A percentile compares a stretch with the other conserved stretches of the same genome.
These are phyloP conservation scores for Serranus cabrilla DNA, from an alignment of 2,797 vertebrate genomes.

Conservation along the genomic window DNA sequence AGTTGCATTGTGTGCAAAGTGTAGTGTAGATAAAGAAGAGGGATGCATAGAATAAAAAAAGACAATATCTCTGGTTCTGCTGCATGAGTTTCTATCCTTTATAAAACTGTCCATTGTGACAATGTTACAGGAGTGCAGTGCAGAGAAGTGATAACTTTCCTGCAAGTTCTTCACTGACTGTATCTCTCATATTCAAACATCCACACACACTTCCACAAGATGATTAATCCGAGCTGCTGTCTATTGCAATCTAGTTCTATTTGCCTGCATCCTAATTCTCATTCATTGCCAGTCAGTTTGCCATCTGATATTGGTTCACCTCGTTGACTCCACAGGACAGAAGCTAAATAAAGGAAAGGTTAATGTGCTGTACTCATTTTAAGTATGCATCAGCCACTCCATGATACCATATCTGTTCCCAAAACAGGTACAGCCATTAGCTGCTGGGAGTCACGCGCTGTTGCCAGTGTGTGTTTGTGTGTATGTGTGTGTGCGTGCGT, in stretches of 20 bases:
- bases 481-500: slow-evolving; percentile 2
- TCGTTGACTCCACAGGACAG: slow-evolving; percentile 48
- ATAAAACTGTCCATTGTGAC: neutral
- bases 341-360: slow-evolving; percentile 72
- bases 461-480: slow-evolving; percentile 14
- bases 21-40: neutral
- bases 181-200: slow-evolving; percentile 12
- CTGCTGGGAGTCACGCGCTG: slow-evolving; percentile 44
- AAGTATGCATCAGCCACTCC: slow-evolving; percentile 64
- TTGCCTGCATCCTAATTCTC: slow-evolving; percentile 51
- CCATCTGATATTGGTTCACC: slow-evolving; percentile 59
- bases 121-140: neutral
- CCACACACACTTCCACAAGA: neutral
- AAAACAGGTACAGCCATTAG: slow-evolving; percentile 60
- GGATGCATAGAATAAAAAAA: neutral
- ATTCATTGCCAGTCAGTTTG: slow-evolving; percentile 45
- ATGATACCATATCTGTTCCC: slow-evolving; percentile 66
- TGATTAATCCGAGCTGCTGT: slow-evolving; percentile 17
- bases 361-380: slow-evolving; percentile 57
- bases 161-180: neutral
- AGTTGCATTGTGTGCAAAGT: neutral
- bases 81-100: neutral
- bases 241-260: slow-evolving; percentile 25
- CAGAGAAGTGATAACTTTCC: neutral
- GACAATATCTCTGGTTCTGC: neutral